phyloP scores from a whole-genome alignment of 2,888 invertebrate species.

The Copidosoma aretas region DNA sequence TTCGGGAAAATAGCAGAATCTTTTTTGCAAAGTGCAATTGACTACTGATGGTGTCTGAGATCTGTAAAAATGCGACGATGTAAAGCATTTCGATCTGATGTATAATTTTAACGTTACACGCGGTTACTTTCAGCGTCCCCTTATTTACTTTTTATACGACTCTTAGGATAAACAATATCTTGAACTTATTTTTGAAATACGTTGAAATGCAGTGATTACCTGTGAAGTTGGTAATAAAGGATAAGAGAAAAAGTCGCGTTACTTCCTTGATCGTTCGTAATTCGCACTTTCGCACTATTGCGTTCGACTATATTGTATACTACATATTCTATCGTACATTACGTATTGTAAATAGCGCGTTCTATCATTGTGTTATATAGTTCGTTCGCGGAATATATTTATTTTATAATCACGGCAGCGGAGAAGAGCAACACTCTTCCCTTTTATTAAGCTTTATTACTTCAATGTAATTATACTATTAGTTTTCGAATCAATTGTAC shows the following conservation, averaged over 20 bases:
- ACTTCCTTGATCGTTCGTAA: conserved; percentile 42
- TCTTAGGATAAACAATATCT: conserved; percentile 24
- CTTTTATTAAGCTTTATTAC: conserved; percentile 40
- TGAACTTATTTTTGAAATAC: not conserved
- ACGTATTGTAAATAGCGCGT: conserved; percentile 43
- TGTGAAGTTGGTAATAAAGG: conserved; percentile 24
- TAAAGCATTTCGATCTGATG: conserved; percentile 36
- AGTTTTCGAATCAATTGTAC: conserved; percentile 40
- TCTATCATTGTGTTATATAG: conserved; percentile 41
- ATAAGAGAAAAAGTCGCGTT: conserved; percentile 27
- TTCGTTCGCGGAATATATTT: conserved; percentile 43
- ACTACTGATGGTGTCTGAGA: conserved; percentile 12
- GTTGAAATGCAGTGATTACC: not conserved
- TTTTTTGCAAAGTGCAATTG: conserved; percentile 23
- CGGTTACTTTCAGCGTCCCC: conserved; percentile 35
- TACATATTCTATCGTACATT: conserved; percentile 29
- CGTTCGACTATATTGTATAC: conserved; percentile 42
- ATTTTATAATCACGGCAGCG: conserved; percentile 41
- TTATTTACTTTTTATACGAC: conserved; percentile 39
- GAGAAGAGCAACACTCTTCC: conserved; percentile 26
- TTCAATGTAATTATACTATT: conserved; percentile 41
- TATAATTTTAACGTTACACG: conserved; percentile 24
- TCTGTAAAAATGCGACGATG: conserved; percentile 26
- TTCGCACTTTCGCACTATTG: conserved; percentile 42
- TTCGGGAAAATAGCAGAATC: conserved; percentile 21